Evolutionary conservation across 2,113 vertebrate species (phyloP).

Genomic region (Pungitius pungitius): DNA sequence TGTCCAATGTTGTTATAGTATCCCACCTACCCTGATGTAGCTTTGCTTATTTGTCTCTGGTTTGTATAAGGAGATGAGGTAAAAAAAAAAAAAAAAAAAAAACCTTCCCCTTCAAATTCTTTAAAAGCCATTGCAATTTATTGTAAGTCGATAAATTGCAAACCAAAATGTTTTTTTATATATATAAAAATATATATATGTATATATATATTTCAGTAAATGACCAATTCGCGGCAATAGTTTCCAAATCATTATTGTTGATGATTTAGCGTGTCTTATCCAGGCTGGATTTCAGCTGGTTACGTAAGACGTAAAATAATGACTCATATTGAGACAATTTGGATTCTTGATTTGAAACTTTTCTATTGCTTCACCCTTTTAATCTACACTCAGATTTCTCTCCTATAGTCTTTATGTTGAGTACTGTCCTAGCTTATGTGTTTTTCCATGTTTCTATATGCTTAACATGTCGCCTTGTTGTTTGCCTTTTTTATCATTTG

Average conservation of each 20-base stretch:
- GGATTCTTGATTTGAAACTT: slow-evolving; percentile 42
- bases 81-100: no score
- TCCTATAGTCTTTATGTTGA: slow-evolving; percentile 52
- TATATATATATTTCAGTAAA: slow-evolving; percentile 42
- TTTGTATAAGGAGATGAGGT: slow-evolving; percentile 98
- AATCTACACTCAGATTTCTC: slow-evolving; percentile 64
- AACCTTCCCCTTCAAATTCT: slow-evolving; percentile 55
- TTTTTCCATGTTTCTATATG: slow-evolving; percentile 76
- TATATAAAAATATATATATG: neutral
- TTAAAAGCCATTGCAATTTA: slow-evolving; percentile 77
- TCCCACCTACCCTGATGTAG: slow-evolving; percentile 99
- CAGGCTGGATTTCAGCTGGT: slow-evolving; percentile 40
- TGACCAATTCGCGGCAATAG: slow-evolving; percentile 15
- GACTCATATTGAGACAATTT: slow-evolving; percentile 1
- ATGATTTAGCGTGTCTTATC: slow-evolving; percentile 15
- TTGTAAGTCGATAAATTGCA: slow-evolving; percentile 83
- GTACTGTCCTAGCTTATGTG: slow-evolving; percentile 79
- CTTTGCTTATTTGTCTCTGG: slow-evolving; percentile 96
- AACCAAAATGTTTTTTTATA: slow-evolving; percentile 50
- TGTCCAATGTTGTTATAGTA: slow-evolving; percentile 99
- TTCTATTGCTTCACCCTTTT: slow-evolving; percentile 44
- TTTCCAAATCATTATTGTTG: slow-evolving; percentile 22
- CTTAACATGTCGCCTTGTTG: slow-evolving; percentile 61
- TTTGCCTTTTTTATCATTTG: slow-evolving; percentile 57
- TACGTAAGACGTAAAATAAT: slow-evolving; percentile 6